Conservation (phyloP, 2,797 vertebrate species). For the Betta splendens region DNA sequence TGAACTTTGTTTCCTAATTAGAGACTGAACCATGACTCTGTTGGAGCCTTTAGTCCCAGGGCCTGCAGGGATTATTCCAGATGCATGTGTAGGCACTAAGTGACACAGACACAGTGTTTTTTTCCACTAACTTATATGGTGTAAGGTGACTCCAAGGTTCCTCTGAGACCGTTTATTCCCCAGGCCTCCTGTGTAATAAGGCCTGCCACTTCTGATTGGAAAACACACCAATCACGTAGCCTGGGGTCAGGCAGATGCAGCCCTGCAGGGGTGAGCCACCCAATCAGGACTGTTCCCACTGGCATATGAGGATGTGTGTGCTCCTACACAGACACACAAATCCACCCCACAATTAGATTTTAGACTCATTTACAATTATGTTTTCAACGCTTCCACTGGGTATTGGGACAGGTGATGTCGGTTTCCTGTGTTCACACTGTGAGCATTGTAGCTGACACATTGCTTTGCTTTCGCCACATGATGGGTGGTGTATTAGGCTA, state of each 20-base stretch:
- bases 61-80: conserved; percentile 31
- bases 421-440: conserved; percentile 7
- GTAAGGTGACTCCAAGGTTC: conserved; percentile 71
- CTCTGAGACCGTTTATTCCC: conserved; percentile 49
- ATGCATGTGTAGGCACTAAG: conserved; percentile 20
- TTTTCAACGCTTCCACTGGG: conserved; percentile 41
- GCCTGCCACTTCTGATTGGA: conserved; percentile 67
- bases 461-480: conserved; percentile 17
- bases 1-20: conserved; percentile 19
- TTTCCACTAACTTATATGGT: conserved; percentile 9
- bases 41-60: background rate
- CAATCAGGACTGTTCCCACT: conserved; percentile 41
- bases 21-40: conserved; percentile 12
- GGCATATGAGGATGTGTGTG: conserved; percentile 24
- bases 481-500: conserved; percentile 24
- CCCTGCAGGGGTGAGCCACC: conserved; percentile 40
- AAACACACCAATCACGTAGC: conserved; percentile 67
- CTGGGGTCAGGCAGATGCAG: conserved; percentile 37
- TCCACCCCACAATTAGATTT: conserved; percentile 50
- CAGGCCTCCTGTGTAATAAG: conserved; percentile 65
- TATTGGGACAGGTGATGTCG: background rate
- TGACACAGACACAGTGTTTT: conserved; percentile 32
- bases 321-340: conserved; percentile 11
- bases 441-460: conserved; percentile 33
- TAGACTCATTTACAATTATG: conserved; percentile 36